Percentiles rank a stretch among this genome's conserved stretches.
Evolutionary conservation across 1,140 invertebrate species (phyloP).

Genomic region (Mamestra configurata): DNA sequence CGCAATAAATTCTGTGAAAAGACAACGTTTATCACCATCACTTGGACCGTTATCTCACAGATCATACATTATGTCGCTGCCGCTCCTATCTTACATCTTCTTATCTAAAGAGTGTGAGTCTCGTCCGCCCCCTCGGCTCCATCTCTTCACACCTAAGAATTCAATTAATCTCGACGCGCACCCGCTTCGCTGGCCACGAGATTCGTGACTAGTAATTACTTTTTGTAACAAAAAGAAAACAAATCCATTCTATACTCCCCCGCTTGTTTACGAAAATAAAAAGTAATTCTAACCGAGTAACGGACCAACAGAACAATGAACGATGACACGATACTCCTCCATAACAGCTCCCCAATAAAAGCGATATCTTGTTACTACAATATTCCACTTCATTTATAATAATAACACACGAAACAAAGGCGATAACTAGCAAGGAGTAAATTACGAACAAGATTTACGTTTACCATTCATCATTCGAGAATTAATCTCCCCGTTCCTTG

Average conservation of each 20-base stretch:
- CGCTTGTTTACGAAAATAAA: constrained; percentile 69
- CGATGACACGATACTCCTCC: constrained; percentile 69
- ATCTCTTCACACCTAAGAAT: constrained; percentile 82
- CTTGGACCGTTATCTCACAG: background rate
- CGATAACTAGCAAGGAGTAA: constrained; percentile 55
- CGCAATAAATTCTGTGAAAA: constrained; percentile 1
- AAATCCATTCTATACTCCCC: constrained; percentile 63
- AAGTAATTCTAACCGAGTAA: constrained; percentile 66
- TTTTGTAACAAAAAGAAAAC: constrained; percentile 76
- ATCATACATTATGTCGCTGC: constrained; percentile 36
- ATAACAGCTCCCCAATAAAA: constrained; percentile 59
- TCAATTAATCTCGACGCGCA: constrained; percentile 81
- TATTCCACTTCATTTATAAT: constrained; percentile 50
- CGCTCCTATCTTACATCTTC: constrained; percentile 53
- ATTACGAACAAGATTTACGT: constrained; percentile 77
- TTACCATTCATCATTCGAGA: constrained; percentile 76
- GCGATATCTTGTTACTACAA: constrained; percentile 48
- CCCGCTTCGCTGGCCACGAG: constrained; percentile 68
- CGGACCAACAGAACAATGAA: constrained; percentile 73
- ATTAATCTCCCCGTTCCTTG: constrained; percentile 74
- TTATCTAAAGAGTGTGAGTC: constrained; percentile 56
- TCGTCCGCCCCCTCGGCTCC: constrained; percentile 54
- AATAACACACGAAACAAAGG: constrained; percentile 64
- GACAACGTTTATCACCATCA: background rate
- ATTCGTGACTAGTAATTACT: constrained; percentile 84